Evolutionary conservation across 1,140 invertebrate species (phyloP).

Genomic region (Anastatus disparis): DNA sequence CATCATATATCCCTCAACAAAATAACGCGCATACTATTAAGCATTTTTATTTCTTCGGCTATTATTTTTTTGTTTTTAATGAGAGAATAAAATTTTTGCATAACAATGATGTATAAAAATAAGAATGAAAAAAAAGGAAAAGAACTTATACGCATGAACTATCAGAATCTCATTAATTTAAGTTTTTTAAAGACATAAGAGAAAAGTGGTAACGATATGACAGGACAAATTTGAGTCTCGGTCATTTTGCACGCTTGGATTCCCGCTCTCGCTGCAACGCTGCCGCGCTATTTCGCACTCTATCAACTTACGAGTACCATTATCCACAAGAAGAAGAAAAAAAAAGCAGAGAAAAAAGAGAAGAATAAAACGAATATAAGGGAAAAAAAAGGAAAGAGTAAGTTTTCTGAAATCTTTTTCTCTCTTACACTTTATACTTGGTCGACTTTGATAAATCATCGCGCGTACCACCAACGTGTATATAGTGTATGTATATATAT

Average conservation of each 20-base stretch:
- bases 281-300: slow-evolving; percentile 39
- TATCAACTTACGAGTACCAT: slow-evolving; percentile 26
- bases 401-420: slow-evolving; percentile 8
- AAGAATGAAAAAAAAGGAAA: too few species aligned
- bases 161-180: slow-evolving; percentile 11
- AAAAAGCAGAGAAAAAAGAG: too few species aligned
- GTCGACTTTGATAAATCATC: slow-evolving; percentile 42
- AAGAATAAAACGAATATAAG: too few species aligned
- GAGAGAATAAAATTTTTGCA: too few species aligned
- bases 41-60: not conserved
- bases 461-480: slow-evolving; percentile 1
- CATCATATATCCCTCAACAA: not conserved
- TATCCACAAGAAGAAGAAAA: too few species aligned
- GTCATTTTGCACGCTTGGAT: slow-evolving; percentile 34
- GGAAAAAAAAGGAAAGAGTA: too few species aligned
- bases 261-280: slow-evolving; percentile 24
- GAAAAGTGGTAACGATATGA: not conserved
- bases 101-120: too few species aligned
- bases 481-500: too few species aligned
- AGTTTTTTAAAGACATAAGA: not conserved
- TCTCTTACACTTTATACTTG: not conserved
- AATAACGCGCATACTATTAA: slow-evolving; percentile 22
- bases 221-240: slow-evolving; percentile 26
- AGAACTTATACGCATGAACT: too few species aligned
- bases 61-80: too few species aligned